Evolutionary conservation across 2,113 vertebrate species (phyloP).

Genomic region (Baryphthengus martii): DNA sequence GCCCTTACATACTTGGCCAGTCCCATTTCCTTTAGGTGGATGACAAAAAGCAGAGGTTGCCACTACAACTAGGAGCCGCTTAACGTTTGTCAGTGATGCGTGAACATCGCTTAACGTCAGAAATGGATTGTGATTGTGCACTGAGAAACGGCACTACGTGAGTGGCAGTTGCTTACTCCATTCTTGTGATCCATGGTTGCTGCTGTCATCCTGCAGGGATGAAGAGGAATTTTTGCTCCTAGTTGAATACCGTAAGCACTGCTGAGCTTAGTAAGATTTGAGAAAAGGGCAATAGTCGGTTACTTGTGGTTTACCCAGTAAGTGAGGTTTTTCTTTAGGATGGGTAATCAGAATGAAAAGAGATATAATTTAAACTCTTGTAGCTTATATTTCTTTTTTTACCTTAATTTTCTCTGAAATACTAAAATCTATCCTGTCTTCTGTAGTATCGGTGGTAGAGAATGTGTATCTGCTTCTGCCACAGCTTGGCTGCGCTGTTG

Average conservation of each 20-base stretch:
- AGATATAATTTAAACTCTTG: background rate
- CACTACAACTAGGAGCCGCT: background rate
- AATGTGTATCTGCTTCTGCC: background rate
- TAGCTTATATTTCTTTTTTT: background rate
- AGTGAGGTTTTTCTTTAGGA: background rate
- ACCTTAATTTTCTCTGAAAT: background rate
- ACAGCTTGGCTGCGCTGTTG: background rate
- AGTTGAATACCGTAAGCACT: background rate
- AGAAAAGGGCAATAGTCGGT: background rate
- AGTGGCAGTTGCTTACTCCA: background rate
- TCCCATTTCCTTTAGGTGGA: background rate
- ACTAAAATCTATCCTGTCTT: background rate
- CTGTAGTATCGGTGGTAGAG: background rate
- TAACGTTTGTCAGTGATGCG: background rate
- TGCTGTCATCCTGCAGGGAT: background rate
- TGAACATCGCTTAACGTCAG: background rate
- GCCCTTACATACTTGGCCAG: background rate
- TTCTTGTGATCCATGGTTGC: background rate
- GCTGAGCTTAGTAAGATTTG: background rate
- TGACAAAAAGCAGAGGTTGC: background rate
- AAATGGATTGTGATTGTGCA: background rate
- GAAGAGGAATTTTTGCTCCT: conserved; percentile 9
- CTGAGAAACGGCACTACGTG: background rate
- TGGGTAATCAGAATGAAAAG: background rate
- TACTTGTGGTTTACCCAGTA: background rate